phyloP scores from a whole-genome alignment of 2,797 vertebrate genomes.

The Anableps anableps region DNA sequence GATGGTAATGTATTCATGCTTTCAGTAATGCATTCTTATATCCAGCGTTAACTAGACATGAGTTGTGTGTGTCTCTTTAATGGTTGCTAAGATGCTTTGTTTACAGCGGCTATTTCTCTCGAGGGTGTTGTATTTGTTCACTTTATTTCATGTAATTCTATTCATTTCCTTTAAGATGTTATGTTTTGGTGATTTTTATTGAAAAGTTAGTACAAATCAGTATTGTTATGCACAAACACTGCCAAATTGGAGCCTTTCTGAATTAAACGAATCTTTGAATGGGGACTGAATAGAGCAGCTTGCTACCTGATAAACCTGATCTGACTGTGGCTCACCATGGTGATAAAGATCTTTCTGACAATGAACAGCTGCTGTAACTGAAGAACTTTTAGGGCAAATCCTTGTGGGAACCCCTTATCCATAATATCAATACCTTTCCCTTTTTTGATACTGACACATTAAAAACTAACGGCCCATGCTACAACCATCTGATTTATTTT shows the following conservation, averaged over 20 bases:
- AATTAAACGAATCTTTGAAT: not conserved
- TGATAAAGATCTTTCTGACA: not conserved
- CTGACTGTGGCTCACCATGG: not conserved
- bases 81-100: constrained; percentile 30
- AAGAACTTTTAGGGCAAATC: not conserved
- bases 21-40: constrained; percentile 51
- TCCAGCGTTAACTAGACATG: constrained; percentile 40
- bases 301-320: not conserved
- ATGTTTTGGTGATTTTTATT: not conserved
- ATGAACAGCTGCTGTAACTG: not conserved
- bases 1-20: constrained; percentile 77
- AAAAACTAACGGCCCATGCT: not conserved
- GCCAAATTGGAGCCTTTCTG: not conserved
- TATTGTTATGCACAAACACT: not conserved
- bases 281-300: not conserved
- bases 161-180: constrained; percentile 4
- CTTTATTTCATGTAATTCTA: constrained; percentile 15
- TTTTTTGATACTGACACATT: not conserved
- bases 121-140: constrained; percentile 19
- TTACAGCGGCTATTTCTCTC: constrained; percentile 26
- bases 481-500: not conserved
- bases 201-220: not conserved
- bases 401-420: not conserved
- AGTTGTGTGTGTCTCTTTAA: constrained; percentile 31
- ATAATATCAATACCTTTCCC: not conserved